Base-by-base conservation (phyloP, 2,797 vertebrate species). In the Sarcoramphus papa region DNA sequence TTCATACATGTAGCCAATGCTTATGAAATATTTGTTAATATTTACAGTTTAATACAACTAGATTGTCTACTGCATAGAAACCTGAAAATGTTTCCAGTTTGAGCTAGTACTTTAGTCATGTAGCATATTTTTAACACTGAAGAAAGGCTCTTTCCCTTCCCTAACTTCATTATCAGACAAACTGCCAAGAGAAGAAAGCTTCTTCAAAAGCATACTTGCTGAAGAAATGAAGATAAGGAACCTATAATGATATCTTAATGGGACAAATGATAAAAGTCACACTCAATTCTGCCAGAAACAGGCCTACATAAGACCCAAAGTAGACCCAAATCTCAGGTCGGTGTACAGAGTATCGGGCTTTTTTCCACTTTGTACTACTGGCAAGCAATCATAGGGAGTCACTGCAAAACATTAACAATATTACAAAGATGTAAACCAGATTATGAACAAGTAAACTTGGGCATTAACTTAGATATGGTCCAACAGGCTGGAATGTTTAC, bases 201-300 rank as follows among this genome's bases (percentile, higher is more conserved):
- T 89, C 96, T 97, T 96, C 92, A 97, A 97, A 98, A 95, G 81
- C 95, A 96, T 91, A 85, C 90, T 93, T 97, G 95, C 70, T 88
- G 82, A 95, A 98, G 87, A 94, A 97, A 93, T 69, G 81, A 92
- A 97, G 98, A 98, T 98, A 98, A 97, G 96, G 73, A 95, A 95
- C 88, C 87, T 92, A 57, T 18, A 97, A 94, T 22, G 97, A 83
- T 93, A 97, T 96, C 97, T 97, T 97, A 97, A 97, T 92, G 96
- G 96, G 57, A 93, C 82, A 94, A 95, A 93, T 78, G 90, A 97
- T 98, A 97, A 96, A 88, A 96, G 96, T 96, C 92, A 94, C 96
- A 97, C 90, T 97, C 81, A 47, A 48, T 94, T 96, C 96, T 97
- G 96, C 93, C 97, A 97, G 91, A 96, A 96, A 95, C 68, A 92